Evolutionary conservation across 2,888 invertebrate species (phyloP), one percentile per base, ranked within the genome.

Genomic region (Deroplatys truncata): DNA sequence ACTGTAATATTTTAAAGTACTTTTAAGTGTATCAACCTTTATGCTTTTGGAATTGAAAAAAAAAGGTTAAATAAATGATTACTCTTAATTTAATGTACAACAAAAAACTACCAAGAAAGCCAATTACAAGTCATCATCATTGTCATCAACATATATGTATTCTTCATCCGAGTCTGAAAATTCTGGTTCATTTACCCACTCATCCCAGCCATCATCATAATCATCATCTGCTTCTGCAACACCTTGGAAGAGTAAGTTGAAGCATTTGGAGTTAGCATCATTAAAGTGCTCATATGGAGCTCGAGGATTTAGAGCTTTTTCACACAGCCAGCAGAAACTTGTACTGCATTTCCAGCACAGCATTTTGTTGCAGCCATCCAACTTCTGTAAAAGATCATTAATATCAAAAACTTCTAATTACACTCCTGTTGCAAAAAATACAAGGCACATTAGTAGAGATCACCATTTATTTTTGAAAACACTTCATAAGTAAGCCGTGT

Each of bases 331-430:
- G 92, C 96, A 96, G 93, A 96, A 96, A 91, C 93, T 94, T 0
- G 94, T 93, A 29, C 94, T 93, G 92, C 96, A 96, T 90, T 95
- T 95, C 92, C 94, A 94, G 92, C 96, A 96, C 0, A 94, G 94
- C 95, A 96, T 96, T 93, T 96, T 96, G 93, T 96, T 96, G 92
- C 96, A 96, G 25, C 96, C 96, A 91, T 95, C 95, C 15, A 94
- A 94, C 94, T 96, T 96, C 95, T 96, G 92, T 1, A 84, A 86
- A 43, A 28, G 25, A 20, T 43, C 43, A 43, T 43, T 43, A 35
- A 35, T 35, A 43, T 43, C 43, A 43, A 7, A 43, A 43, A 13
- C 43, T 43, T 43, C 43, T 13, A 43, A 43, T 43, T 43, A 43
- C 13, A 43, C 7, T 7, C 10, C 13, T 43, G 43, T 43, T 7